Conservation (phyloP, 2,797 vertebrate genomes). For the Amazona ochrocephala region DNA sequence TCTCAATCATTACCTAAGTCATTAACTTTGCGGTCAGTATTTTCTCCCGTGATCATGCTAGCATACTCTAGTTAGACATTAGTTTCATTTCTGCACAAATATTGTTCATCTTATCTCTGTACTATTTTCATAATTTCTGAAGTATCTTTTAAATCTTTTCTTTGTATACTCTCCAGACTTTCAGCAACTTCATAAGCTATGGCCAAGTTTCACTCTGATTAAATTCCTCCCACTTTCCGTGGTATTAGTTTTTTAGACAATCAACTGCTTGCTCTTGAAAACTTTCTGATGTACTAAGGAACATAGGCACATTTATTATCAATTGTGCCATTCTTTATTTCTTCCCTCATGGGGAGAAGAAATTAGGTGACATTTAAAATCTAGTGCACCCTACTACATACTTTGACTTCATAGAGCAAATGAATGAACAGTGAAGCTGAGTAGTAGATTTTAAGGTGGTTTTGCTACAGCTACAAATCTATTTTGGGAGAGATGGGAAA, state of each 20-base stretch:
- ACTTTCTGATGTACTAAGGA: neutral
- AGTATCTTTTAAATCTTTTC: neutral
- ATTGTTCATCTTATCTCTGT: neutral
- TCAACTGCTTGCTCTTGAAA: neutral
- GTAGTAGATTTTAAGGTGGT: neutral
- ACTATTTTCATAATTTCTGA: neutral
- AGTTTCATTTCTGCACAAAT: neutral
- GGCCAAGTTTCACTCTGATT: neutral
- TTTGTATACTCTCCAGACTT: neutral
- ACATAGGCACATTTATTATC: neutral
- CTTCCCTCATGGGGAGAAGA: neutral
- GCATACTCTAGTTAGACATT: neutral
- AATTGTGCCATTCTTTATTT: neutral
- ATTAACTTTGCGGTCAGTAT: neutral
- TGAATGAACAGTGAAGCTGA: neutral
- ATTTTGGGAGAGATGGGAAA: neutral
- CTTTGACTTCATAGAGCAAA: neutral
- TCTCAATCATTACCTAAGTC: neutral
- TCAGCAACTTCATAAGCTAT: neutral
- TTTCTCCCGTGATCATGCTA: neutral
- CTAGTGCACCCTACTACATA: neutral
- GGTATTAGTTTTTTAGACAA: neutral
- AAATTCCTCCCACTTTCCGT: neutral
- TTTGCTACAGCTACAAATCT: neutral
- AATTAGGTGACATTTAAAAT: neutral